Base-by-base conservation (phyloP, 2,888 invertebrate species). In the Lottia scabra region DNA sequence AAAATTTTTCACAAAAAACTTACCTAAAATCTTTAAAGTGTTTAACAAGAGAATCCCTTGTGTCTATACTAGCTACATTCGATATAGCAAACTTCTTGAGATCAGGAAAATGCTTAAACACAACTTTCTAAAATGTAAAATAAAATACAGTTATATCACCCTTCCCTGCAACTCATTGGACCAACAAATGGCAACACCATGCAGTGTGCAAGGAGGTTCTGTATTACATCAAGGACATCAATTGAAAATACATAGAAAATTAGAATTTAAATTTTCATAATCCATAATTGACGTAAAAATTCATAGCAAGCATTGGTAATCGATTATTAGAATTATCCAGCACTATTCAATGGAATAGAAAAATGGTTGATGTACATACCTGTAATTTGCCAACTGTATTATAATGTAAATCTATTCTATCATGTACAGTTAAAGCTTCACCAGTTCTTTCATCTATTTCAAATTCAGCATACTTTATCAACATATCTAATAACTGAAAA, bases 401-500 rank as follows among this genome's bases (percentile, higher is more conserved):
- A 88, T 99, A 99, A 90, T 99, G 99, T 43, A 95, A 91, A 85
- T 96, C 93, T 46, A 96, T 96, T 94, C 99, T 97, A 85, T 98
- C 96, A 76, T 95, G 94, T 86, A 98, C 96, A 0, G 95, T 95
- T 81, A 99, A 91, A 0, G 98, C 95, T 88, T 98, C 97, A 0
- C 99, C 99, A 0, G 95, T 95, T 85, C 95, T 95, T 87, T 99
- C 99, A 89, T 96, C 97, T 77, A 99, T 99, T 91, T 99, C 99
- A 90, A 99, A 99, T 74, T 96, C 93, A 0, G 96, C 94, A 90
- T 99, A 99, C 88, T 99, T 98, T 87, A 96, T 96, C 69, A 99
- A 90, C 94, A 97, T 97, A 80, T 97, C 95, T 83, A 99, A 90
- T 6, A 99, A 91, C 95, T 98, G 92, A 15, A 92, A 92, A 77